Evolutionary conservation across 2,888 invertebrate species (phyloP), one percentile per base, ranked within the genome.

Genomic region (Stenodera caucasica): DNA sequence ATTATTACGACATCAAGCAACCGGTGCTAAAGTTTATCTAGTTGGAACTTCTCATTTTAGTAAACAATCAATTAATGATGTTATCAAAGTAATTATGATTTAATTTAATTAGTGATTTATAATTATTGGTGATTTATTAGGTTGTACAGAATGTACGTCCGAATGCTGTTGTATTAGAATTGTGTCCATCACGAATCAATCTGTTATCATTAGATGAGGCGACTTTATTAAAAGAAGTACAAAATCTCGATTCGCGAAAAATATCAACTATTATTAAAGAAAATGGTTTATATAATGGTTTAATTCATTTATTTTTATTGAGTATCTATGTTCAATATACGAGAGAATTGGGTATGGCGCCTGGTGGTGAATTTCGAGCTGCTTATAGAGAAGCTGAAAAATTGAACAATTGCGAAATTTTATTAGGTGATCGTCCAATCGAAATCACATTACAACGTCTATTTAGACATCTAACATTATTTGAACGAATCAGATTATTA

Each of bases 11-110:
- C 72, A 79, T 64, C 89, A 89, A 8, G 86, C 87, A 7, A 87
- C 90, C 73, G 96, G 95, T 45, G 89, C 91, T 37, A 94, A 91
- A 81, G 90, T 97, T 11, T 98, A 96, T 82, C 81, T 99, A 61
- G 90, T 99, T 33, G 98, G 98, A 52, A 98, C 99, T 14, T 98
- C 98, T 45, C 98, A 99, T 83, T 99, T 98, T 79, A 98, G 98
- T 77, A 82, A 88, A 74, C 92, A 97, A 80, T 97, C 97, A 68
- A 96, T 97, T 81, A 90, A 96, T 71, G 98, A 99, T 85, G 98
- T 99, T 14, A 63, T 62, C 35, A 72, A 70, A 64, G 74, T 73
- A 64, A n/a, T 26, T 8, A 49, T 15, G 60, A 60, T 55, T 58
- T 61, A 63, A 5, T 3, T 6, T 6, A 3, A 3, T 29, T 56